Base-by-base conservation (phyloP, 2,888 invertebrate species). In the Aproaerema taeniolella region DNA sequence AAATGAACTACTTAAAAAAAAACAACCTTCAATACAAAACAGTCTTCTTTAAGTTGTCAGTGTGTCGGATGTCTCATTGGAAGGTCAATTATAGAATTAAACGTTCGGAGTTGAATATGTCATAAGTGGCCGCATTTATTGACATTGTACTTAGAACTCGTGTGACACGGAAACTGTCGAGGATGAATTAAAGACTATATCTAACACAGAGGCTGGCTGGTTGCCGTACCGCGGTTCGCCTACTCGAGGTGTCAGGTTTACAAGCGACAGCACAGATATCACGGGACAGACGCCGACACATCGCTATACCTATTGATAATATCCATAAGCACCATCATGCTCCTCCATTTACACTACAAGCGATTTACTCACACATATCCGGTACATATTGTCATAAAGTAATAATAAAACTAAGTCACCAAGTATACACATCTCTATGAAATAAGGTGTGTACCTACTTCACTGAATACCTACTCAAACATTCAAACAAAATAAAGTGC, bases 271-370 rank as follows among this genome's bases (percentile, higher is more conserved):
- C 54, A 49, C 61, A 59, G 66, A 64, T 61, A 68, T 26, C 20
- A 79, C 79, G 79, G 80, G 72, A 77, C 73, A 74, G 61, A 61
- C 63, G 72, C 70, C 71, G 62, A 63, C 66, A 71, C 61, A 67
- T 64, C 53, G 55, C 77, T 74, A 74, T 55, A 61, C 64, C 61
- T 61, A 56, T 60, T 54, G 54, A 54, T 61, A 58, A 33, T 33
- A 28, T 14, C 37, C 29, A 37, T 52, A 62, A 68, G 78, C 77
- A 70, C 68, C 74, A 67, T 62, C 82, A 83, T 82, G 82, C 83
- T 67, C 69, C 60, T 71, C 73, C 72, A 81, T 71, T 67, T 65
- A 76, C 66, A 78, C 82, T 83, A 83, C 78, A 83, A 83, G 83
- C 83, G 62, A 63, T 63, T 78, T 80, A 82, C 77, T 80, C 74